Base-by-base conservation (phyloP, 1,140 invertebrate species). In the Drosophila sturtevanti region DNA sequence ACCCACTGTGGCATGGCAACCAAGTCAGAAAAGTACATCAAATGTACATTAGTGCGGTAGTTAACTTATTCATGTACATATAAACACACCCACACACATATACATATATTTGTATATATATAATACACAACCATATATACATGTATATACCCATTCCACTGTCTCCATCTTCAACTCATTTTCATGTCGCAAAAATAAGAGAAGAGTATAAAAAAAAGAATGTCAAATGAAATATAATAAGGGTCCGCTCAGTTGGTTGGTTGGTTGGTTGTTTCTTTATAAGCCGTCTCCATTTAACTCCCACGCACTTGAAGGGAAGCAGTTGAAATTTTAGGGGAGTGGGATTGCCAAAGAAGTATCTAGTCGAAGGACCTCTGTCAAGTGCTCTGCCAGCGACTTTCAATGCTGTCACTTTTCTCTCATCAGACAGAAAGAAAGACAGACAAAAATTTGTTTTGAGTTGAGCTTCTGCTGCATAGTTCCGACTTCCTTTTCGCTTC, bases 41-140 rank as follows among this genome's bases (percentile, higher is more conserved):
- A 82, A 82, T 79, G 79, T 82, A 82, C 79, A 82, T 82, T 82
- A 82, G 79, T 79, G 73, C 77, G 79, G 79, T 82, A 79, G 79
- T 82, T 79, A 82, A 82, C 77, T 79, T 79, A 79, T 77, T 79
- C 77, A 82, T 82, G 77, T 79, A 81, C 70, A 75, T 71, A 74
- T 38, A 63, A 56, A 51, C 48, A 24, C 14, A 24, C 64, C 37
- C 56, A 56, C 58, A 74, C 16, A 56, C 7, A 34, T 6, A 7
- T 16, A 37, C 62, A 37, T 24, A 27, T 55, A 64, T 60, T 35
- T 63, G 52, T 22, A 27, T 37, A 18, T 12, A 35, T 35, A 31
- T 2, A 3, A 31, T 31, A 31, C 7, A 31, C 1, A 31, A 4
- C 27, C n/a, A n/a, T 31, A 6, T 16, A 4, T 31, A 3, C 7